A percentile compares a stretch with the other conserved stretches of the same genome.
phyloP scores from a whole-genome alignment of 2,113 vertebrate species.

The Collichthys lucidus region DNA sequence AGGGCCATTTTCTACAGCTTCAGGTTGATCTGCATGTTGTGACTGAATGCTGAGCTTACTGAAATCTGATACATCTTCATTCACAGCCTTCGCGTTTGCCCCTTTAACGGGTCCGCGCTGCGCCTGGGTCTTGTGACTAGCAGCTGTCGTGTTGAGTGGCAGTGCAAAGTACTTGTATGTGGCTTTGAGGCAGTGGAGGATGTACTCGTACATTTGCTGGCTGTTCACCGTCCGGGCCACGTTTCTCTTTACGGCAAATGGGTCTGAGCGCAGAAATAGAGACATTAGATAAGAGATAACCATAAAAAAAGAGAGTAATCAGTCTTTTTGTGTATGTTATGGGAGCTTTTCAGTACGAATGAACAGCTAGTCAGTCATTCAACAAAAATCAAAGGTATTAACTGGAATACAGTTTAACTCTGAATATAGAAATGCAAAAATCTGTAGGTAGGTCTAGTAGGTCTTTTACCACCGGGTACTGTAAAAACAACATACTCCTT shows the following conservation, averaged over 20 bases:
- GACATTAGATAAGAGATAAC: too few species aligned
- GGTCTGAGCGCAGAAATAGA: conserved; percentile 81
- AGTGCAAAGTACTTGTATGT: conserved; percentile 96
- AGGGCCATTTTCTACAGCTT: conserved; percentile 48
- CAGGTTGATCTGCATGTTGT: conserved; percentile 13
- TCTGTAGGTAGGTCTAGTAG: neutral
- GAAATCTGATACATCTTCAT: conserved; percentile 21
- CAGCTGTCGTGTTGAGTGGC: conserved; percentile 75
- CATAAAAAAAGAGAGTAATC: neutral
- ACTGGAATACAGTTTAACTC: neutral
- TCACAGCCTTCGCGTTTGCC: neutral
- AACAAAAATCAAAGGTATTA: neutral
- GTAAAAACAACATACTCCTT: neutral
- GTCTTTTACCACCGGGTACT: neutral
- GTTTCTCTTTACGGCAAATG: conserved; percentile 93
- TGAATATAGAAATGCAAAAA: neutral
- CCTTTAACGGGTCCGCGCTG: neutral
- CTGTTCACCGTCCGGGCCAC: conserved; percentile 93
- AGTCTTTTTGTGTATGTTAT: neutral
- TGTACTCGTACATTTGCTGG: conserved; percentile 91
- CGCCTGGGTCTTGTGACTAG: conserved; percentile 29
- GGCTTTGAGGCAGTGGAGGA: conserved; percentile 93
- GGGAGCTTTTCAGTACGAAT: neutral
- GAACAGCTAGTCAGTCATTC: neutral
- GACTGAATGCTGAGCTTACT: conserved; percentile 50